phyloP scores from a whole-genome alignment of 2,797 vertebrate species.

The Acestrorhynchus altus region DNA sequence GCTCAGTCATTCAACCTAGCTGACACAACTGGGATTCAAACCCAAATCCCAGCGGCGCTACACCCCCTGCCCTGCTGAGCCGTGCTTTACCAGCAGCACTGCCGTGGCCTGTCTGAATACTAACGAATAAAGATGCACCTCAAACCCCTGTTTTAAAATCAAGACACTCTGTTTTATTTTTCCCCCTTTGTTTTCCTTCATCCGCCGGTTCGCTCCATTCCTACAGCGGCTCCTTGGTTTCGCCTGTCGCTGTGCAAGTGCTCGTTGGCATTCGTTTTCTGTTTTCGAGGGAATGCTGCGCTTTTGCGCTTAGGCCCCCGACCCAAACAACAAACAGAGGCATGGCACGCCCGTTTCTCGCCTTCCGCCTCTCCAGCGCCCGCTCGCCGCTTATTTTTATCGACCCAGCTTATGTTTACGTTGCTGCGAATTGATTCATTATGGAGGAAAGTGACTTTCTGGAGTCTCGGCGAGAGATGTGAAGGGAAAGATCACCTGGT shows the following conservation, averaged over 20 bases:
- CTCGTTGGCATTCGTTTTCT: not conserved
- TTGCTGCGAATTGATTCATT: not conserved
- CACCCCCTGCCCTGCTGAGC: not conserved
- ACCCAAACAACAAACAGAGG: not conserved
- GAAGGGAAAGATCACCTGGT: not conserved
- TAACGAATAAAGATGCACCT: not conserved
- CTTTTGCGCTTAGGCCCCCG: not conserved
- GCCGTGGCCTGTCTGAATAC: not conserved
- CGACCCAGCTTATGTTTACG: not conserved
- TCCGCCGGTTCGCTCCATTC: not conserved
- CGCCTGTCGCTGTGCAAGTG: not conserved
- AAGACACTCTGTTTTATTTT: not conserved
- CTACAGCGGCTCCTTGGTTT: not conserved
- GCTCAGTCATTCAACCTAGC: not conserved
- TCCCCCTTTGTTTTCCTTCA: not conserved
- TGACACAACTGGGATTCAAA: not conserved
- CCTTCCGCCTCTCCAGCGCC: not conserved
- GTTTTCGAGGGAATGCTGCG: not conserved
- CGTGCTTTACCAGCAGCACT: not conserved
- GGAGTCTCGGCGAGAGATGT: not conserved
- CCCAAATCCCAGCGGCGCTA: not conserved
- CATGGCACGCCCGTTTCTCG: not conserved
- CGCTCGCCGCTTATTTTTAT: not conserved
- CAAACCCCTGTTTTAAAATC: not conserved
- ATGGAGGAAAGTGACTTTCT: not conserved